These are phyloP conservation scores for Eurystomus glaucurus DNA, from an alignment of 2,797 vertebrate genomes.

Conservation along the genomic window DNA sequence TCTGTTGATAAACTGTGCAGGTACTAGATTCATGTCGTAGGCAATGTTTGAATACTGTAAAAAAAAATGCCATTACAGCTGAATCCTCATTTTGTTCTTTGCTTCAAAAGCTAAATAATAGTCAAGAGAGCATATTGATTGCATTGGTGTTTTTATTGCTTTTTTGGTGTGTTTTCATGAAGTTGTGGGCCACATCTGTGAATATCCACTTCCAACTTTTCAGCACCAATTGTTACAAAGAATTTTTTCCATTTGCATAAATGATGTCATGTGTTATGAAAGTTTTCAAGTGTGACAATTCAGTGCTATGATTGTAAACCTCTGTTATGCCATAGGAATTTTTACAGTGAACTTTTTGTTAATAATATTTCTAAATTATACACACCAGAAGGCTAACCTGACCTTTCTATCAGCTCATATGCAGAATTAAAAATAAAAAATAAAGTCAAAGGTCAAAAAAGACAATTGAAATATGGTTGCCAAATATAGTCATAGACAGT, in stretches of 20 bases:
- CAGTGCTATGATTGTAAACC: conserved; percentile 31
- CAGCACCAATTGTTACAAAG: conserved; percentile 82
- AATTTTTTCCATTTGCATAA: conserved; percentile 79
- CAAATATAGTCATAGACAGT: conserved; percentile 67
- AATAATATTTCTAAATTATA: conserved; percentile 13
- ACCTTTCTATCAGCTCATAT: conserved; percentile 31
- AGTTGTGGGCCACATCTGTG: conserved; percentile 79
- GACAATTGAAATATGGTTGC: conserved; percentile 66
- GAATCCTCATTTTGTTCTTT: not conserved
- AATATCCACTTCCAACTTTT: conserved; percentile 80
- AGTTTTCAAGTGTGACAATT: conserved; percentile 75
- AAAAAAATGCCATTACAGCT: not conserved
- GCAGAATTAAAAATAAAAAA: conserved; percentile 33
- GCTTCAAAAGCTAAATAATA: conserved; percentile 8
- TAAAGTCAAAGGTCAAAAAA: conserved; percentile 45
- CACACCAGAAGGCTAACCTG: conserved; percentile 5
- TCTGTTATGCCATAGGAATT: conserved; percentile 33
- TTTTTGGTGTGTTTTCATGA: conserved; percentile 74
- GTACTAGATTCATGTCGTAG: not conserved
- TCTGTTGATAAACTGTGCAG: not conserved
- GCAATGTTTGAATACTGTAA: not conserved
- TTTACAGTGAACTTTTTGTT: conserved; percentile 42
- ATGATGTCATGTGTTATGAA: conserved; percentile 82
- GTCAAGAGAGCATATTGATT: conserved; percentile 29
- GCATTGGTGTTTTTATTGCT: conserved; percentile 68